phyloP scores from a whole-genome alignment of 2,113 vertebrate species.

The Picathartes gymnocephalus region DNA sequence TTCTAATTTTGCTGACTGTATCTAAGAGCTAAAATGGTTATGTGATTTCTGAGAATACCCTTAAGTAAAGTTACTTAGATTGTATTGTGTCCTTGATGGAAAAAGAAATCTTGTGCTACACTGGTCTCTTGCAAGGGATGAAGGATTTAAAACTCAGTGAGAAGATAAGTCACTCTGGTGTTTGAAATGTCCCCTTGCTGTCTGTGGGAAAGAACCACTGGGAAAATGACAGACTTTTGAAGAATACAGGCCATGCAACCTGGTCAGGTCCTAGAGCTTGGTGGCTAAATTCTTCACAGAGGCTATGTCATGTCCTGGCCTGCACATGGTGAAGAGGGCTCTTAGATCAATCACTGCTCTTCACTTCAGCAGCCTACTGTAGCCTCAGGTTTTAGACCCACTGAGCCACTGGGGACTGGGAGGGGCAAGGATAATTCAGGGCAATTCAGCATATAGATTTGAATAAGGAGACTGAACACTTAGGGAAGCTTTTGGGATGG shows the following conservation, averaged over 20 bases:
- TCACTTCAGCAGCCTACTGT: background rate
- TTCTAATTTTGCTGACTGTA: background rate
- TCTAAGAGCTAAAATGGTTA: background rate
- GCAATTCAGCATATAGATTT: background rate
- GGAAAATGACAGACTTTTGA: background rate
- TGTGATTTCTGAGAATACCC: background rate
- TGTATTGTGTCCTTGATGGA: background rate
- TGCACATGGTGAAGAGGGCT: background rate
- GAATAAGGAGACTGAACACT: background rate
- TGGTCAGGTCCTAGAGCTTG: background rate
- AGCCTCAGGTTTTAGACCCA: background rate
- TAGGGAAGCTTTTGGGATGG: background rate
- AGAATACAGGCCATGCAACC: background rate
- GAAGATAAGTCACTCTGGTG: background rate
- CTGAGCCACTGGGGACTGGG: background rate
- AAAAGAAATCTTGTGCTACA: background rate
- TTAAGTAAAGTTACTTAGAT: background rate
- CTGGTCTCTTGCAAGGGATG: background rate
- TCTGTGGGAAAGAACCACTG: background rate
- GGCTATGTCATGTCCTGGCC: background rate
- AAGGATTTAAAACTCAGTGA: background rate
- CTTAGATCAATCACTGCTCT: background rate
- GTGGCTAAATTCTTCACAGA: background rate
- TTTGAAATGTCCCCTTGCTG: background rate
- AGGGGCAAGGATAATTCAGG: background rate